These are phyloP conservation scores for Geothlypis trichas DNA, from an alignment of 2,113 vertebrate genomes.

Conservation along the genomic window DNA sequence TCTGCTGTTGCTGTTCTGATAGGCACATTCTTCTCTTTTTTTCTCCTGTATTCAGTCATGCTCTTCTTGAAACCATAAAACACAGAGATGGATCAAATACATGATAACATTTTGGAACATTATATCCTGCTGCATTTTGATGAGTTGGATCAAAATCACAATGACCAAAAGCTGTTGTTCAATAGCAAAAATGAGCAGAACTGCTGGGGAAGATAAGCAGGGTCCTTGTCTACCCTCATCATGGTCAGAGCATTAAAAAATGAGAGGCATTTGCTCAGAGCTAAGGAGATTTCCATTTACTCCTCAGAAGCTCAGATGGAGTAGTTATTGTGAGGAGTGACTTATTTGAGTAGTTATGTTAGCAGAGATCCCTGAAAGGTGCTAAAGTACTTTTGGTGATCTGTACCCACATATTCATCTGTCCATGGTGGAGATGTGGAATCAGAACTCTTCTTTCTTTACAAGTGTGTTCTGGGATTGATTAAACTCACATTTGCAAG, in stretches of 20 bases:
- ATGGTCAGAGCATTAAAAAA: neutral
- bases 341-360: neutral
- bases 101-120: neutral
- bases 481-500: neutral
- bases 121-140: neutral
- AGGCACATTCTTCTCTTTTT: neutral
- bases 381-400: neutral
- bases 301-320: neutral
- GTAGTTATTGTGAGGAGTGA: neutral
- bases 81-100: neutral
- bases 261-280: neutral
- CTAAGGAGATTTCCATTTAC: neutral
- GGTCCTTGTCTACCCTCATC: neutral
- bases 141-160: neutral
- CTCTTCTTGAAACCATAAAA: neutral
- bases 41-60: neutral
- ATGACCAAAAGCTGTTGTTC: neutral
- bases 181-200: neutral
- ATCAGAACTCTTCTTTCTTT: neutral
- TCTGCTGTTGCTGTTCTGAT: neutral
- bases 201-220: neutral
- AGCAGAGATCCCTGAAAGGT: neutral
- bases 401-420: neutral
- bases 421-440: neutral
- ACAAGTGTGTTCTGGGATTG: neutral